phyloP scores from a whole-genome alignment of 2,113 vertebrate genomes.

The Numenius arquata region DNA sequence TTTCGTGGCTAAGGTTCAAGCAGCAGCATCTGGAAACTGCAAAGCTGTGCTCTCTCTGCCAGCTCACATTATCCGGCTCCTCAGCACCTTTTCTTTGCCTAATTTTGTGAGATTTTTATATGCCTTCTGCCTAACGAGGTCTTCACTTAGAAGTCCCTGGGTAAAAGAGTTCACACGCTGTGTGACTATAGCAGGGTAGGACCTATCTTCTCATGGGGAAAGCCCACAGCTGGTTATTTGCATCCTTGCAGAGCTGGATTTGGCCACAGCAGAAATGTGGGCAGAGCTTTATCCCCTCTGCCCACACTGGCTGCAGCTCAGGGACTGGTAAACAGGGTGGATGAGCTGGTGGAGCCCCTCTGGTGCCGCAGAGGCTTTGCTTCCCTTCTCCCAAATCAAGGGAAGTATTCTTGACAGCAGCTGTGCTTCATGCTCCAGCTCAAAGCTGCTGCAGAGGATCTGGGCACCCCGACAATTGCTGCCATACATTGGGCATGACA shows the following conservation, averaged over 20 bases:
- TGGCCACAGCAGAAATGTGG: neutral
- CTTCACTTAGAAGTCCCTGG: neutral
- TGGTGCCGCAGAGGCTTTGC: neutral
- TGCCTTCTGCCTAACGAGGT: neutral
- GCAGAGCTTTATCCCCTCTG: neutral
- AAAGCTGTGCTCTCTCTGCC: fast-evolving
- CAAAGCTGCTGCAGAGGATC: neutral
- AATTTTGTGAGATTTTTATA: neutral
- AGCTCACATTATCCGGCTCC: neutral
- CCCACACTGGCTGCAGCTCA: neutral
- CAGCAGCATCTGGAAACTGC: neutral
- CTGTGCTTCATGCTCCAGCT: neutral
- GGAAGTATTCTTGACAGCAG: neutral
- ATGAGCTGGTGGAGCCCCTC: neutral
- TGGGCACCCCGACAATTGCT: neutral
- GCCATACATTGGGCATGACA: neutral
- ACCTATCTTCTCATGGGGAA: neutral
- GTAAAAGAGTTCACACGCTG: fast-evolving
- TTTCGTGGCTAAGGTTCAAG: neutral
- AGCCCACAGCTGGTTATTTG: neutral
- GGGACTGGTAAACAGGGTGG: neutral
- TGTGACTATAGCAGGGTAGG: fast-evolving
- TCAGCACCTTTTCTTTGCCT: neutral
- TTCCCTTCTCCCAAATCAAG: neutral
- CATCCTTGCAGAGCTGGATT: neutral